A percentile compares a stretch with the other conserved stretches of the same genome.
Evolutionary conservation across 2,113 vertebrate species (phyloP).

Genomic region (Perca schrenkii): DNA sequence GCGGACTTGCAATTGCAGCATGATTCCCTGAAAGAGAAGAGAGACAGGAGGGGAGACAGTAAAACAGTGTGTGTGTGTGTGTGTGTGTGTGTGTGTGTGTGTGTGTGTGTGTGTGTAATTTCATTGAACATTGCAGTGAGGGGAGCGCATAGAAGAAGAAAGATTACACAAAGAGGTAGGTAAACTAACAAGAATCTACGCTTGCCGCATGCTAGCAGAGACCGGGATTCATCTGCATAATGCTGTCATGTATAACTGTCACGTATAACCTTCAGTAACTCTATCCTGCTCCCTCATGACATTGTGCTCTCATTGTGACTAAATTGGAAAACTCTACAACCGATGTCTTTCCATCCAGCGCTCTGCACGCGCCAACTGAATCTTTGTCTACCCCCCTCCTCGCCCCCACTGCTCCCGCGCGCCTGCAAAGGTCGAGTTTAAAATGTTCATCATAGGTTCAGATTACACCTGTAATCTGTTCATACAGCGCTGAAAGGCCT

Average conservation of each 20-base stretch:
- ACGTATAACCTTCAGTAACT: conserved; percentile 28
- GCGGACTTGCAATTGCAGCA: neutral
- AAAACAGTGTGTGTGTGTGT: neutral
- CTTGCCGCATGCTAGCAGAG: neutral
- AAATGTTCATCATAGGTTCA: conserved; percentile 37
- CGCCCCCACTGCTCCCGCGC: neutral
- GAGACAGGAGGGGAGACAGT: neutral
- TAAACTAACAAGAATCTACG: neutral
- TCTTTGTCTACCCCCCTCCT: neutral
- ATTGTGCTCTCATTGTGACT: neutral
- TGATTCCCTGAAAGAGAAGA: neutral
- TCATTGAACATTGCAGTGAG: conserved; percentile 9
- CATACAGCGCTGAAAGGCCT: neutral
- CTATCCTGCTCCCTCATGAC: neutral
- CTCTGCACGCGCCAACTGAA: neutral
- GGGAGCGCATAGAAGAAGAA: conserved; percentile 9
- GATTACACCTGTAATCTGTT: conserved; percentile 51
- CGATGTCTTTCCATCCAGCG: neutral
- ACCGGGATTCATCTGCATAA: conserved; percentile 10
- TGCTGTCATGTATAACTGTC: conserved; percentile 29
- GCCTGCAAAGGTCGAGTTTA: conserved; percentile 15
- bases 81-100: too few relatives aligned
- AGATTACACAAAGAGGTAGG: neutral
- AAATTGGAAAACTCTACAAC: conserved; percentile 11
- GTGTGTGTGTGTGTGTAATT: conserved; percentile 1